Evolutionary conservation across 2,888 invertebrate species (phyloP).

Genomic region (Catocala sponsa): DNA sequence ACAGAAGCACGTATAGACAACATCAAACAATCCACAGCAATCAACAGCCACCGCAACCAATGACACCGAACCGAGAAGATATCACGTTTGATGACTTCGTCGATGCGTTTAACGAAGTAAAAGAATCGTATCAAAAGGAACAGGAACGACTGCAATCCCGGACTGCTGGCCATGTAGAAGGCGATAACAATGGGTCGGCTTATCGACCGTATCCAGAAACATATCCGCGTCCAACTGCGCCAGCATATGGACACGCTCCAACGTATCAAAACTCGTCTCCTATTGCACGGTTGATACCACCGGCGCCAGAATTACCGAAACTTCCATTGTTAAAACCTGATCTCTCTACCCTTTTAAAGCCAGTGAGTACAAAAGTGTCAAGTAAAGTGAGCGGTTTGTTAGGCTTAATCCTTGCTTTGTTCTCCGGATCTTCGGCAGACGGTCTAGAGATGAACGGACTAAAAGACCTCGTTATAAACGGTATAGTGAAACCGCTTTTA

Average conservation of each 20-base stretch:
- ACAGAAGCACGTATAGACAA: constrained; percentile 24
- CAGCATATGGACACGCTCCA: constrained; percentile 25
- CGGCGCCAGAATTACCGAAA: constrained; percentile 51
- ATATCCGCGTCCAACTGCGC: constrained; percentile 7
- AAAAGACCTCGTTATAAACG: constrained; percentile 73
- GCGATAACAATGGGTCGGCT: constrained; percentile 23
- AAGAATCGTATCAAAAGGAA: constrained; percentile 41
- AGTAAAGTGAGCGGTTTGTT: constrained; percentile 73
- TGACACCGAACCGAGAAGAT: constrained; percentile 23
- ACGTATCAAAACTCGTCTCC: constrained; percentile 44
- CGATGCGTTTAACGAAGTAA: constrained; percentile 56
- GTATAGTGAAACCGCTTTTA: constrained; percentile 75
- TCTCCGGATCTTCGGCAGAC: constrained; percentile 66
- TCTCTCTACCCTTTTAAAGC: constrained; percentile 63
- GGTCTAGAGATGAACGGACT: constrained; percentile 69
- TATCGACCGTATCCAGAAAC: constrained; percentile 28
- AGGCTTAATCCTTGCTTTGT: constrained; percentile 67
- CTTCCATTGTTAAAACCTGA: constrained; percentile 58
- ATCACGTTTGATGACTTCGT: constrained; percentile 49
- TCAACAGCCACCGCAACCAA: constrained; percentile 14
- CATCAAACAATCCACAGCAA: constrained; percentile 38
- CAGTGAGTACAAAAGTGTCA: constrained; percentile 67
- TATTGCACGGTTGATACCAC: constrained; percentile 22
- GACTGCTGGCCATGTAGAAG: constrained; percentile 43
- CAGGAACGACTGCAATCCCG: constrained; percentile 43